Evolutionary conservation across 1,140 invertebrate genomes (phyloP).

Genomic region (Aphis craccivora): DNA sequence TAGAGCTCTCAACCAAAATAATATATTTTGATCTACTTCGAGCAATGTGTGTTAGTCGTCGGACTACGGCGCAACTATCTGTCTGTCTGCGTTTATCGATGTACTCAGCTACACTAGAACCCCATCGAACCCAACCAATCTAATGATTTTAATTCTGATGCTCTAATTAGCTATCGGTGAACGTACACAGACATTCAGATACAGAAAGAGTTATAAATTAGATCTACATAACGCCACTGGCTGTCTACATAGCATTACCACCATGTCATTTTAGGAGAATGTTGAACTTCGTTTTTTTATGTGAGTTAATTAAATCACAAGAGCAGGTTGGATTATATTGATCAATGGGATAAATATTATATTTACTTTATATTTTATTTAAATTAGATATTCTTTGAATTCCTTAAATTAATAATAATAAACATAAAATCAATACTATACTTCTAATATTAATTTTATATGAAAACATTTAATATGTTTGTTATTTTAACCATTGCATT

Average conservation of each 20-base stretch:
- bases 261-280: constrained; percentile 57
- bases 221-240: constrained; percentile 53
- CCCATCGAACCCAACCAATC: constrained; percentile 40
- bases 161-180: constrained; percentile 54
- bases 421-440: background rate
- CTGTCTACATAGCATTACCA: constrained; percentile 48
- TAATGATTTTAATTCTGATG: constrained; percentile 57
- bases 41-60: constrained; percentile 45
- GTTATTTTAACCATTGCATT: background rate
- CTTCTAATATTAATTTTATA: background rate
- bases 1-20: constrained; percentile 60
- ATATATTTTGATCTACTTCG: constrained; percentile 59
- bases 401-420: constrained; percentile 27
- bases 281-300: constrained; percentile 56
- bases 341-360: constrained; percentile 38
- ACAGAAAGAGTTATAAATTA: constrained; percentile 50
- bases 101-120: constrained; percentile 51
- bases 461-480: background rate
- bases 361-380: background rate
- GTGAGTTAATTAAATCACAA: constrained; percentile 49
- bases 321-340: constrained; percentile 50
- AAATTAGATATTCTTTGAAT: background rate
- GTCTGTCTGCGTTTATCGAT: constrained; percentile 46
- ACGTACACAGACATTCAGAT: constrained; percentile 50
- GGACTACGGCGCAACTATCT: constrained; percentile 45